Conservation (phyloP, 2,113 vertebrate genomes). For the Pollimyrus isidori region DNA sequence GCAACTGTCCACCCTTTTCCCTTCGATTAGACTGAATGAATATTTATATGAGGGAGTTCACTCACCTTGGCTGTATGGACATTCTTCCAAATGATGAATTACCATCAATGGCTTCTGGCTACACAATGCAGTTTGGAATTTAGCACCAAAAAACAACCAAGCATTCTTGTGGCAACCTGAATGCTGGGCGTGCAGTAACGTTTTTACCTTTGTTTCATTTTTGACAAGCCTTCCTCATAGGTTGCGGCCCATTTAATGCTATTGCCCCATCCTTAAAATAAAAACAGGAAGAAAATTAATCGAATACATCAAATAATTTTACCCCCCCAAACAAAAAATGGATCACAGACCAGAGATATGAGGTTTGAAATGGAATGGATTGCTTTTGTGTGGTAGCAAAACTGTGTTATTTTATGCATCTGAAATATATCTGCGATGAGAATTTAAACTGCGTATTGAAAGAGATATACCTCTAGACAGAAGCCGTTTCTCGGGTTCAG, state of each 20-base stretch:
- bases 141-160: neutral
- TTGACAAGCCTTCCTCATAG: constrained; percentile 70
- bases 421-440: neutral
- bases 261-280: constrained; percentile 72
- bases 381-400: neutral
- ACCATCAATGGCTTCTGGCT: constrained; percentile 81
- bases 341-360: neutral
- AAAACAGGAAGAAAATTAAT: neutral
- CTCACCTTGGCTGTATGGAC: constrained; percentile 74
- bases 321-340: neutral
- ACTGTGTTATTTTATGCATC: neutral
- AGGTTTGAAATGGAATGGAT: neutral
- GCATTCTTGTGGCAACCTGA: neutral
- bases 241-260: constrained; percentile 70
- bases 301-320: neutral
- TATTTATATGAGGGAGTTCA: neutral
- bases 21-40: neutral
- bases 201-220: constrained; percentile 60
- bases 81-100: constrained; percentile 75
- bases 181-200: constrained; percentile 9
- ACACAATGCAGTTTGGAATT: constrained; percentile 27
- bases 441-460: neutral
- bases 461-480: constrained; percentile 45
- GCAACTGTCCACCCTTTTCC: neutral
- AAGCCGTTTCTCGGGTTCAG: constrained; percentile 9